These are phyloP conservation scores for Protonibea diacanthus DNA, from an alignment of 2,797 vertebrate genomes.

Conservation along the genomic window DNA sequence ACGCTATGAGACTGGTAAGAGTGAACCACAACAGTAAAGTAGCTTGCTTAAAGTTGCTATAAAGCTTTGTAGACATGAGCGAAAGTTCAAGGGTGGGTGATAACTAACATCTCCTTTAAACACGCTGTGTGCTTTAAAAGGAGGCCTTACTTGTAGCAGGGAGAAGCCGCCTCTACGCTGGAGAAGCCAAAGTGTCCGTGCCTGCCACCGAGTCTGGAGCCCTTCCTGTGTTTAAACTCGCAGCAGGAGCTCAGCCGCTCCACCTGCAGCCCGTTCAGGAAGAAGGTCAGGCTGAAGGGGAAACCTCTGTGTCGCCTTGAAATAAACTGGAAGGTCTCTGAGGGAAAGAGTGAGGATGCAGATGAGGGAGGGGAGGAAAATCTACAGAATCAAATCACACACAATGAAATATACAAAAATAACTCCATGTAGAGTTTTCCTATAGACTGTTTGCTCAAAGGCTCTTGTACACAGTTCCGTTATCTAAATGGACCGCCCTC, in stretches of 20 bases:
- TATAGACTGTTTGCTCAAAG: background rate
- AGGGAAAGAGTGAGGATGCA: conserved; percentile 39
- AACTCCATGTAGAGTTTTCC: background rate
- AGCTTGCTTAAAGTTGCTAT: too few species aligned
- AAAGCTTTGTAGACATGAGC: too few species aligned
- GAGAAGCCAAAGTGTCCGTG: conserved; percentile 90
- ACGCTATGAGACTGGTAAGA: too few species aligned
- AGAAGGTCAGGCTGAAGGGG: conserved; percentile 98
- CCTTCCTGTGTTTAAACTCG: conserved; percentile 92
- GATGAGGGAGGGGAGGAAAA: conserved; percentile 67
- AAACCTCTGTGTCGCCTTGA: conserved; percentile 93
- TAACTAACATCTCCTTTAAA: background rate
- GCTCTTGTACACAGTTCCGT: background rate
- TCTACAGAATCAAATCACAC: background rate
- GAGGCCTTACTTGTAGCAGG: conserved; percentile 92
- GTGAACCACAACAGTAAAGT: too few species aligned
- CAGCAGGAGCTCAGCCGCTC: conserved; percentile 97
- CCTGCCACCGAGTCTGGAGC: conserved; percentile 87
- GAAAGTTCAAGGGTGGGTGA: too few species aligned
- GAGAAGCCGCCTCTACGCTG: conserved; percentile 89
- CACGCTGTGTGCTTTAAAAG: background rate
- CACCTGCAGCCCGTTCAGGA: conserved; percentile 92
- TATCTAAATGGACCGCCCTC: background rate
- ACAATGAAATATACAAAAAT: background rate
- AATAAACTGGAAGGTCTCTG: conserved; percentile 93